phyloP scores from a whole-genome alignment of 2,888 invertebrate species.

The Plagodis dolabraria region DNA sequence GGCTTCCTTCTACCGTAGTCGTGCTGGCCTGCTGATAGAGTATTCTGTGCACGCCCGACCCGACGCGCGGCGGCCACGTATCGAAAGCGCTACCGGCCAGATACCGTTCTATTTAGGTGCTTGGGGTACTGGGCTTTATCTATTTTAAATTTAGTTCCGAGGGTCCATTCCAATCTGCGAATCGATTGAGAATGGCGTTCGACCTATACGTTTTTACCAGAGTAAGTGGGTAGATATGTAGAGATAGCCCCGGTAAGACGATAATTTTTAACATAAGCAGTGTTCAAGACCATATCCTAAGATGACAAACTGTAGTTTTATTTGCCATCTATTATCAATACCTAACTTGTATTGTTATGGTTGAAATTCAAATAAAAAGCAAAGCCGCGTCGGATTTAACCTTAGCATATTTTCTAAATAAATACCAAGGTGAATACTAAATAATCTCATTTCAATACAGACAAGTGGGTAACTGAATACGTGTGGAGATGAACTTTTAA shows the following conservation, averaged over 20 bases:
- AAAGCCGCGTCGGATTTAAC: conserved; percentile 20
- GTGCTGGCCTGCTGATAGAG: conserved; percentile 38
- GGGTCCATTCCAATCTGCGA: no score
- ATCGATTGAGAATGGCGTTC: no score
- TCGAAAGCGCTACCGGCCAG: conserved; percentile 43
- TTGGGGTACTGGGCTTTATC: conserved; percentile 12
- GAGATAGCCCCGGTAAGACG: no score
- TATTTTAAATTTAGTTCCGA: neutral
- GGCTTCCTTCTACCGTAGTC: neutral
- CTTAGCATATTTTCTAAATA: conserved; percentile 35
- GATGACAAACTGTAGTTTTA: no score
- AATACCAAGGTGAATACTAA: conserved; percentile 36
- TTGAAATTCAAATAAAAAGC: conserved; percentile 14
- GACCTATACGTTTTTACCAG: no score
- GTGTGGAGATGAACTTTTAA: conserved; percentile 20
- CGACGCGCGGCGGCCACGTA: conserved; percentile 34
- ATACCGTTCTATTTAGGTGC: conserved; percentile 40
- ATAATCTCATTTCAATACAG: conserved; percentile 14
- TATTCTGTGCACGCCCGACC: conserved; percentile 60
- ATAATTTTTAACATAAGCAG: no score
- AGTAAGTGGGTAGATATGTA: no score
- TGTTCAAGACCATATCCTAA: no score
- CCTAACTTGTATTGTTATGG: conserved; percentile 3
- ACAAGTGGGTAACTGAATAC: conserved; percentile 8
- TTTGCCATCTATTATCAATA: neutral